Percentiles rank a stretch among this genome's conserved stretches.
Evolutionary conservation across 2,888 invertebrate genomes (phyloP).

Genomic region (Chrysotoxum bicinctum): DNA sequence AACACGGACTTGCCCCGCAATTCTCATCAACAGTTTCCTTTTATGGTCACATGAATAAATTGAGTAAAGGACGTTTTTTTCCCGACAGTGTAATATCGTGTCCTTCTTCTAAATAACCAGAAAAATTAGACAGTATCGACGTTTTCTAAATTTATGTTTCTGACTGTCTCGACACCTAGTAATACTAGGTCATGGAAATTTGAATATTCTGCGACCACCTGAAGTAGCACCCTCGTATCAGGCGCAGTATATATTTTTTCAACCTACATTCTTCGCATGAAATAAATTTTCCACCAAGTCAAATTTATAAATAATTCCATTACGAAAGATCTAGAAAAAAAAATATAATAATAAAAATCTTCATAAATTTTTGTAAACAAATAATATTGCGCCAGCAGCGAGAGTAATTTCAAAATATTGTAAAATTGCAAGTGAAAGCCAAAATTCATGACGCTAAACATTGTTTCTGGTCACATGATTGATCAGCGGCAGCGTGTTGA

Average conservation of each 20-base stretch:
- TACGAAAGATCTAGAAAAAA: conserved; percentile 8
- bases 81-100: neutral
- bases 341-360: neutral
- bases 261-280: neutral
- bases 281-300: neutral
- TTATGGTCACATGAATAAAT: neutral
- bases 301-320: conserved; percentile 21
- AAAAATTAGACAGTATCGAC: neutral
- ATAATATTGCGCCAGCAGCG: conserved; percentile 2
- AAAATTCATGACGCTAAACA: conserved; percentile 5
- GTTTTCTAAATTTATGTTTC: neutral
- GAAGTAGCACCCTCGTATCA: neutral
- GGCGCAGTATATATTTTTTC: neutral
- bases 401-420: conserved; percentile 6
- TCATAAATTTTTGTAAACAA: conserved; percentile 9
- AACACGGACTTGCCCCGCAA: too few species aligned
- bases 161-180: neutral
- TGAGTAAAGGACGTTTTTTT: neutral
- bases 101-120: neutral
- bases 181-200: conserved; percentile 9
- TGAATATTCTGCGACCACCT: neutral
- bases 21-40: neutral
- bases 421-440: conserved; percentile 13
- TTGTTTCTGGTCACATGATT: conserved; percentile 20
- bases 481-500: conserved; percentile 19